phyloP scores from a whole-genome alignment of 2,888 invertebrate species.

The Cataglyphis albicans region DNA sequence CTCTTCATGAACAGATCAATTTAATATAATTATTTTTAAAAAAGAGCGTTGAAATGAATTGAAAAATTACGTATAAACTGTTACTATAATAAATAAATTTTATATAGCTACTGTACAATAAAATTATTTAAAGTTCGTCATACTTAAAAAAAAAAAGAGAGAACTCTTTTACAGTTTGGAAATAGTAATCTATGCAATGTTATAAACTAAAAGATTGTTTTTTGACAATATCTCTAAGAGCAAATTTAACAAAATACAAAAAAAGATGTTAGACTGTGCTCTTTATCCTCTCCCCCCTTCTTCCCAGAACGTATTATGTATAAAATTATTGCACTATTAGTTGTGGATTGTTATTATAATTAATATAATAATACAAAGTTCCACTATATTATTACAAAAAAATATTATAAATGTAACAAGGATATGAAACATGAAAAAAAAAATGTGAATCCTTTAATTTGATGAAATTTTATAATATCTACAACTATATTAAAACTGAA shows the following conservation, averaged over 20 bases:
- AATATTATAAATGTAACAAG: conserved; percentile 5
- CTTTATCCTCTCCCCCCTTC: conserved; percentile 3
- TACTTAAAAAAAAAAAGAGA: neutral
- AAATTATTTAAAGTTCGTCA: conserved; percentile 25
- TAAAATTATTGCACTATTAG: neutral
- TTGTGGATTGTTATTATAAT: conserved; percentile 40
- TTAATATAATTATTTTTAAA: conserved; percentile 22
- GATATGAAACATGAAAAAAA: conserved; percentile 13
- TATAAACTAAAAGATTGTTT: conserved; percentile 21
- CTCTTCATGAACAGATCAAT: neutral
- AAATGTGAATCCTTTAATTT: neutral
- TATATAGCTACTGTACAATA: conserved; percentile 10
- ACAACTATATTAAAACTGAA: neutral
- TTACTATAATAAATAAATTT: conserved; percentile 31
- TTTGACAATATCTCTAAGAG: neutral
- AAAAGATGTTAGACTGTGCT: neutral
- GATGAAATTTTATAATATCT: conserved; percentile 5
- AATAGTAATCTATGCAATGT: conserved; percentile 59
- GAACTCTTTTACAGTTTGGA: conserved; percentile 20
- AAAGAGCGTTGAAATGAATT: conserved; percentile 4
- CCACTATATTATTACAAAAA: conserved; percentile 1
- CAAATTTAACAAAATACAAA: conserved; percentile 26
- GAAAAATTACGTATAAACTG: neutral
- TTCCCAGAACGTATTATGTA: neutral
- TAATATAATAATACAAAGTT: conserved; percentile 7